Evolutionary conservation across 1,140 invertebrate genomes (phyloP), one percentile per base, ranked within the genome.

Genomic region (Brachionus paranguensis): DNA sequence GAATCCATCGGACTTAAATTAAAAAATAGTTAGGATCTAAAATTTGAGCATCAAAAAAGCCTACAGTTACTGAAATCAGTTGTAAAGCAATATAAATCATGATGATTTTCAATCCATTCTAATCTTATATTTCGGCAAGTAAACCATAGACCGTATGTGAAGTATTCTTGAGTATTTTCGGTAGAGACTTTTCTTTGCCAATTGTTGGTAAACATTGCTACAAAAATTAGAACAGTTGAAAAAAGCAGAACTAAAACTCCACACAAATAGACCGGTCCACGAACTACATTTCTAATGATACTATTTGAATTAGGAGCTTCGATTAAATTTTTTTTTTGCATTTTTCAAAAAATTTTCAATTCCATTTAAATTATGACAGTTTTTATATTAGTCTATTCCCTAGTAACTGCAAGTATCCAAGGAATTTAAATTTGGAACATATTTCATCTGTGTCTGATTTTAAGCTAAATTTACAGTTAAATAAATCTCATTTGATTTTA

Each of bases 61-160:
- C 41, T 81, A 81, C 78, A 41, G 14, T 27, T 5, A 12, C 24
- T 64, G 6, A 29, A 81, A 64, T 81, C 53, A 10, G 20, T 47
- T 24, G 53, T 60, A 27, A 41, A 29, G 24, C 78, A 81, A 47
- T 81, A 81, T 41, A 17, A 45, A 33, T 81, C 78, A 24, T 60
- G 41, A 11, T 68, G 78, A 24, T 60, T 64, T 60, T 81, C 27
- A 68, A 81, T 60, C 78, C 78, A 81, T 37, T 11, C 45, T 12
- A 81, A n/a, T 7, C 53, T 60, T 17, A 68, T 37, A 11, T 64
- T 33, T 45, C 78, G 50, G 64, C 78, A 81, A 64, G 53, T 81
- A 29, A 81, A 81, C 78, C 78, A 81, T 27, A 81, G 29, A 47
- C 78, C 78, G 14, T 64, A 68, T 12, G 78, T 81, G 27, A 45